phyloP scores from a whole-genome alignment of 2,797 vertebrate genomes.

The Salarias fasciatus region DNA sequence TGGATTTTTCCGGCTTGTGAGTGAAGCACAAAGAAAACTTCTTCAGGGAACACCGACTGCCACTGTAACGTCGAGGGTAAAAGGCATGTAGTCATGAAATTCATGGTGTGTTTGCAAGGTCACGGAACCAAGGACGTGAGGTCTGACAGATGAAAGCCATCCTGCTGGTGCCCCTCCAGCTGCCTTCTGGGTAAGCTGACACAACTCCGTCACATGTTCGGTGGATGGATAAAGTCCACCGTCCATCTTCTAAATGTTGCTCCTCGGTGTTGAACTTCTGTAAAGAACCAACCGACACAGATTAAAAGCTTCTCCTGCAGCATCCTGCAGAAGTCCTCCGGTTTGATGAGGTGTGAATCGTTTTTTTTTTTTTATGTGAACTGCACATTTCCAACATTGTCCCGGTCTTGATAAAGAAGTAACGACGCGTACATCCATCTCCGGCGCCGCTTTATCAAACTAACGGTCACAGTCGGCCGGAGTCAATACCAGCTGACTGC shows the following conservation, averaged over 20 bases:
- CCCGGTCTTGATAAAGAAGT: background rate
- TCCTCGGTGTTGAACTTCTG: conserved; percentile 10
- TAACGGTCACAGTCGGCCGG: no score
- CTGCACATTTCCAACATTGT: background rate
- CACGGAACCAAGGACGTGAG: conserved; percentile 17
- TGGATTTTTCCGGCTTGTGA: conserved; percentile 48
- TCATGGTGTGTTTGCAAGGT: conserved; percentile 58
- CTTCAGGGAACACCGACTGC: conserved; percentile 32
- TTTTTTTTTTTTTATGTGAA: background rate
- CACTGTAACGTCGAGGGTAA: conserved; percentile 52
- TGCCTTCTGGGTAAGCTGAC: conserved; percentile 51
- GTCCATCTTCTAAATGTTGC: conserved; percentile 18
- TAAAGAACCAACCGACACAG: conserved; percentile 5
- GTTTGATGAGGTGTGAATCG: background rate
- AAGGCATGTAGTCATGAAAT: conserved; percentile 64
- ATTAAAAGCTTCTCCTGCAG: conserved; percentile 9
- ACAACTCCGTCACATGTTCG: conserved; percentile 12
- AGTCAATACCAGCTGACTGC: no score
- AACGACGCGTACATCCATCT: no score
- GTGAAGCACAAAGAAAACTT: conserved; percentile 39
- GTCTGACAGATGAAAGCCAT: conserved; percentile 52
- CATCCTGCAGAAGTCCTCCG: background rate
- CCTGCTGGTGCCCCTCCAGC: conserved; percentile 41
- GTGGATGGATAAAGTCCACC: background rate
- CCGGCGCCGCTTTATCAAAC: no score